Evolutionary conservation across 2,888 invertebrate genomes (phyloP).

Genomic region (Ferdinandea cuprea): DNA sequence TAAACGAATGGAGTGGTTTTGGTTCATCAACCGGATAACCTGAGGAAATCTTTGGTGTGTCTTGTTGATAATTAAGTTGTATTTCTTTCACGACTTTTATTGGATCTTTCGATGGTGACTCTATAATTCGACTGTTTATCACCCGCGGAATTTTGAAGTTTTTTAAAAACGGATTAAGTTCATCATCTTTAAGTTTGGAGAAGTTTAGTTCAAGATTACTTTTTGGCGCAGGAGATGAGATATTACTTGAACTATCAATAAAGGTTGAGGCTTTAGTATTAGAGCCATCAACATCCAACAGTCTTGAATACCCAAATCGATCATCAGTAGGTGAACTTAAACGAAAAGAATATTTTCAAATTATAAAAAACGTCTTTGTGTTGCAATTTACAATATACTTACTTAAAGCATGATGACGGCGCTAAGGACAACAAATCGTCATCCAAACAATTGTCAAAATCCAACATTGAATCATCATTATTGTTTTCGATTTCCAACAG

Average conservation of each 20-base stretch:
- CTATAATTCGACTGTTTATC: neutral
- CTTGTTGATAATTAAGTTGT: no score
- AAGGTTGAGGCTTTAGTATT: neutral
- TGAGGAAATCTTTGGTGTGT: no score
- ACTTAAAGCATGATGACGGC: conserved; percentile 77
- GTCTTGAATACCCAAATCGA: conserved; percentile 68
- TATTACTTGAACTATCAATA: neutral
- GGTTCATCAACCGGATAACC: neutral
- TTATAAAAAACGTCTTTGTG: neutral
- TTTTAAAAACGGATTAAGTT: conserved; percentile 7
- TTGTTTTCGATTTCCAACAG: conserved; percentile 76
- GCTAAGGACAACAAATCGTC: conserved; percentile 76
- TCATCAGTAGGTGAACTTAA: conserved; percentile 76
- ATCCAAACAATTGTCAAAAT: conserved; percentile 75
- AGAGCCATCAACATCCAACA: conserved; percentile 4
- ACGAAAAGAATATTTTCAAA: conserved; percentile 24
- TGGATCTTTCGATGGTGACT: neutral
- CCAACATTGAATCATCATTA: conserved; percentile 74
- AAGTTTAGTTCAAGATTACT: conserved; percentile 36
- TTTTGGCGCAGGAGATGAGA: conserved; percentile 5
- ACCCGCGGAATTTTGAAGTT: conserved; percentile 53
- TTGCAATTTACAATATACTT: conserved; percentile 40
- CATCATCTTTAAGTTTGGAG: conserved; percentile 16
- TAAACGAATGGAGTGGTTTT: neutral
- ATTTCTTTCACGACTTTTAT: neutral